Conservation (phyloP, 2,113 vertebrate genomes). For the Anguilla rostrata region DNA sequence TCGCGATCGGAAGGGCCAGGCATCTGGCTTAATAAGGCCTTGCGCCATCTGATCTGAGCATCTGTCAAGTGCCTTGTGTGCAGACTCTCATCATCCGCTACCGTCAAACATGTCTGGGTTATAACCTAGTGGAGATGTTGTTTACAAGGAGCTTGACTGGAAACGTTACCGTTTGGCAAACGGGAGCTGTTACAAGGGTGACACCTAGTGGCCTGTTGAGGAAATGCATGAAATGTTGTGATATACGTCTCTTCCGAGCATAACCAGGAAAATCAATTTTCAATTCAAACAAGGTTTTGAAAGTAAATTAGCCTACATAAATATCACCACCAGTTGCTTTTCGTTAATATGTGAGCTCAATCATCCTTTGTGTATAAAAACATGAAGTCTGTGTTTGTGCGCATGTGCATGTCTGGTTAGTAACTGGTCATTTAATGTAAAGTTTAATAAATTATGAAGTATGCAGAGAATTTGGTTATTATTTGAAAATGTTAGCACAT, state of each 20-base stretch:
- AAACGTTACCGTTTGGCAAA: conserved; percentile 13
- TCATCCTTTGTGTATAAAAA: no score
- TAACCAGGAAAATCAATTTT: not conserved
- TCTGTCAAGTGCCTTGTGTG: conserved; percentile 35
- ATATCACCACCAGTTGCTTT: not conserved
- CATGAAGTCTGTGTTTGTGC: not conserved
- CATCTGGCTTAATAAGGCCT: conserved; percentile 20
- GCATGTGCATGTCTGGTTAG: not conserved
- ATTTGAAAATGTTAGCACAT: not conserved
- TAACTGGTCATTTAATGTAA: not conserved
- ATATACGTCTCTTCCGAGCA: not conserved
- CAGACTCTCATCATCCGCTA: conserved; percentile 1
- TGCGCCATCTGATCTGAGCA: conserved; percentile 24
- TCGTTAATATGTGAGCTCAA: not conserved
- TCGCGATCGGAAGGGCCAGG: conserved; percentile 13
- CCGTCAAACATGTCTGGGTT: conserved; percentile 18
- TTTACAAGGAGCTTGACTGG: conserved; percentile 24
- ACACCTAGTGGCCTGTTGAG: conserved; percentile 22
- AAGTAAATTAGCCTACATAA: not conserved
- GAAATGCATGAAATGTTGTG: not conserved
- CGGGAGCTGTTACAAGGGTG: conserved; percentile 5
- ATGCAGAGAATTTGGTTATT: not conserved
- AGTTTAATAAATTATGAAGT: not conserved
- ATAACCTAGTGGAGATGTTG: conserved; percentile 6
- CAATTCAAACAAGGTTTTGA: not conserved